Evolutionary conservation across 2,797 vertebrate genomes (phyloP), one percentile per base, ranked within the genome.

Genomic region (Arnoldichthys spilopterus): DNA sequence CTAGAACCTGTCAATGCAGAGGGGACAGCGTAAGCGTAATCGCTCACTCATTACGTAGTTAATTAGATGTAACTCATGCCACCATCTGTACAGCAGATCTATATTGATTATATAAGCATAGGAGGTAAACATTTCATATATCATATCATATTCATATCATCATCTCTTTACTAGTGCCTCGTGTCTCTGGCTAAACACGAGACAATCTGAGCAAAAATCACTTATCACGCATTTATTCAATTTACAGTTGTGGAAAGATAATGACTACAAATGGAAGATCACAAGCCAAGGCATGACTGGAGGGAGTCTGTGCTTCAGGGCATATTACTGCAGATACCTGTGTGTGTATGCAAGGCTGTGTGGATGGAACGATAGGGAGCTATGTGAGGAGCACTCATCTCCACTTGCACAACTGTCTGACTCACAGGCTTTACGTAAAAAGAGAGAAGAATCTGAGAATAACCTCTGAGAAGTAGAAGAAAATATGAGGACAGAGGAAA

Each of bases 381-480:
- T 3, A 61, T 76, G 49, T 49, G 51, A 73, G 56, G 43, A 77
- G 53, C 75, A 74, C 78, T 47, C 58, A 74, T 74, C 67, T 69
- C 43, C 7, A 49, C 59, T 69, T 58, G 28, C 74, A 68, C 54
- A 24, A 54, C 22, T 53, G 47, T 62, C 58, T 71, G 47, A 77
- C 68, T 78, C 32, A 63, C 30, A 30, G 49, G 59, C 68, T 64
- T 70, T 30, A 45, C 59, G 61, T 63, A 62, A 63, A 58, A 54
- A 16, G 49, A 72, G 6, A 63, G 58, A 26, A 51, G 61, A 43
- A 43, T 43, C 5, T 43, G 40, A 43, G 40, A 12, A 63, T 59
- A 69, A 77, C 75, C 61, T 77, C 49, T 43, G 53, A 49, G 53
- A 34, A 20, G n/a, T 45, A 69, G 24, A 59, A 69, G 49, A 61